These are phyloP conservation scores for Poecile montanus DNA, from an alignment of 2,797 vertebrate species.

Conservation along the genomic window DNA sequence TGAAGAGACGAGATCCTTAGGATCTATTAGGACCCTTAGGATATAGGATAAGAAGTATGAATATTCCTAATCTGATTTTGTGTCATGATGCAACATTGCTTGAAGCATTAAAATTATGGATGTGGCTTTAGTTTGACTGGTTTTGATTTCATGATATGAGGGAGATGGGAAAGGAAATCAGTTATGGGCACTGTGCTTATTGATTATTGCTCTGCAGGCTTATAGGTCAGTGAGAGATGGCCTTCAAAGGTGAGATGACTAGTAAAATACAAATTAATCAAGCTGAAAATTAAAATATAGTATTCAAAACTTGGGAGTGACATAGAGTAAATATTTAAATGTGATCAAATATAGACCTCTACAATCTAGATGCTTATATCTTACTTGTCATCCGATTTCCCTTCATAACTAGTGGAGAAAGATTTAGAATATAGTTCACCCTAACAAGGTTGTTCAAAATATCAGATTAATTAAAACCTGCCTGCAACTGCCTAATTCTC, in stretches of 20 bases:
- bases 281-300: not conserved
- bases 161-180: not conserved
- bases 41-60: not conserved
- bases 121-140: not conserved
- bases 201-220: not conserved
- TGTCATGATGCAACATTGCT: not conserved
- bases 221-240: not conserved
- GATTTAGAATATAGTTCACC: not conserved
- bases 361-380: not conserved
- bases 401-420: not conserved
- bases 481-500: not conserved
- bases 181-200: not conserved
- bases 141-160: not conserved
- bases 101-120: not conserved
- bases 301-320: not conserved
- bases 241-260: not conserved
- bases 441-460: not conserved
- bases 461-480: not conserved
- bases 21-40: no score
- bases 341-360: not conserved
- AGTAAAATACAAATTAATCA: not conserved
- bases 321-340: not conserved
- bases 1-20: not conserved
- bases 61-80: not conserved
- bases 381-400: not conserved